Percentiles rank a stretch among this genome's conserved stretches.
Evolutionary conservation across 2,797 vertebrate genomes (phyloP).

Genomic region (Mormyrops attenuatus): DNA sequence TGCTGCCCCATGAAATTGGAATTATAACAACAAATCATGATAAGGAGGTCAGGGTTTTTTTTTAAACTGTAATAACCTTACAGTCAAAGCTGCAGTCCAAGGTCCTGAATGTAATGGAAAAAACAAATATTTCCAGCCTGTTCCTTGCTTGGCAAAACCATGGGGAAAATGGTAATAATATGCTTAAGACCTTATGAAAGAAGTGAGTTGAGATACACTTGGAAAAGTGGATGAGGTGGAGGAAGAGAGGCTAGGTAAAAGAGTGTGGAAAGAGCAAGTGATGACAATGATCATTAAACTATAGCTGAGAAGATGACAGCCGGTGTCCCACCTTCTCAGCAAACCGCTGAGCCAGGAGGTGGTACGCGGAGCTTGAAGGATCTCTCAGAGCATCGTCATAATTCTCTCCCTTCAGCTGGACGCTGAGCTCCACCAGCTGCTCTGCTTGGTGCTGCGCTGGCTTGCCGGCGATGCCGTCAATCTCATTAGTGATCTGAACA

Average conservation of each 20-base stretch:
- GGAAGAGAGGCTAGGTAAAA: not conserved
- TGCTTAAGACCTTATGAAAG: not conserved
- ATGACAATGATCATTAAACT: not conserved
- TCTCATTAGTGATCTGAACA: conserved; percentile 78
- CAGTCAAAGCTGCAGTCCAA: not conserved
- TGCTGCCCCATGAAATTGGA: not conserved
- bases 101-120: not conserved
- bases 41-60: not conserved
- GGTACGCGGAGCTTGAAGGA: conserved; percentile 58
- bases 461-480: conserved; percentile 56
- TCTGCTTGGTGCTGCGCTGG: conserved; percentile 56
- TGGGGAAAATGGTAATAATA: conserved; percentile 3
- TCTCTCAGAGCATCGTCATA: conserved; percentile 72
- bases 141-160: not conserved
- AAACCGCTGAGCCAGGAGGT: conserved; percentile 69
- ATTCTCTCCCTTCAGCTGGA: conserved; percentile 69
- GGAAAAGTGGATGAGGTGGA: not conserved
- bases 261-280: not conserved
- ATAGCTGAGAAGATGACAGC: not conserved
- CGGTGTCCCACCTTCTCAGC: conserved; percentile 65
- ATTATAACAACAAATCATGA: not conserved
- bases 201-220: not conserved
- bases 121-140: not conserved
- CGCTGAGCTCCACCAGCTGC: conserved; percentile 77
- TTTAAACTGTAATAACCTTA: not conserved